phyloP scores from a whole-genome alignment of 1,140 invertebrate genomes.

The Latrodectus geometricus region DNA sequence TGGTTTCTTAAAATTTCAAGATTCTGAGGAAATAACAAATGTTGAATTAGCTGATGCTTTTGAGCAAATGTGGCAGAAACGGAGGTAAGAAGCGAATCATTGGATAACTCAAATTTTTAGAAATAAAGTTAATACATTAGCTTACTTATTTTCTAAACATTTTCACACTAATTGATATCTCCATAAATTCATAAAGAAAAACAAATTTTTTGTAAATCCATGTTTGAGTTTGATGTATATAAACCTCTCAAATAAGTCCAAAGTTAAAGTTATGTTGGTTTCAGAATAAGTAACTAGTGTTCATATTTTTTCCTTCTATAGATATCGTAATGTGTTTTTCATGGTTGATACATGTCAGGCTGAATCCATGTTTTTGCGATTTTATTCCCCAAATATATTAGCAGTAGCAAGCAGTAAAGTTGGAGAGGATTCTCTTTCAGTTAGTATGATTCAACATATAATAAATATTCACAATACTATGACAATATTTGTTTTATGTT shows the following conservation, averaged over 20 bases:
- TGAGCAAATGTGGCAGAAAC: slow-evolving; percentile 99
- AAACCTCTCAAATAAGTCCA: too few relatives aligned
- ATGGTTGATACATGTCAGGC: slow-evolving; percentile 99
- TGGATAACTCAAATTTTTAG: too few relatives aligned
- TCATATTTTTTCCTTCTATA: slow-evolving; percentile 9
- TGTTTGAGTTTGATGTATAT: too few relatives aligned
- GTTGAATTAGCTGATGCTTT: slow-evolving; percentile 98
- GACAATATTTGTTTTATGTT: too few relatives aligned
- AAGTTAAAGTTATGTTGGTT: too few relatives aligned
- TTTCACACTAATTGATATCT: neutral
- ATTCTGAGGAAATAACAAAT: slow-evolving; percentile 99
- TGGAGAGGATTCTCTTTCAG: slow-evolving; percentile 97
- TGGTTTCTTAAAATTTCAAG: slow-evolving; percentile 99
- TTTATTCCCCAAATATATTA: slow-evolving; percentile 98
- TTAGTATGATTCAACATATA: slow-evolving; percentile 71
- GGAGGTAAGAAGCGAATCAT: slow-evolving; percentile 74
- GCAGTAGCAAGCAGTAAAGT: slow-evolving; percentile 96
- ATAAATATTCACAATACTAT: too few relatives aligned
- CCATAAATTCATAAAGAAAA: neutral
- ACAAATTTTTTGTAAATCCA: neutral
- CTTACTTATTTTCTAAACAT: neutral
- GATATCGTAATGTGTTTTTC: slow-evolving; percentile 98
- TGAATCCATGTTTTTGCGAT: slow-evolving; percentile 97
- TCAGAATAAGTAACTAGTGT: neutral
- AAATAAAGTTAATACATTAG: too few relatives aligned